phyloP scores from a whole-genome alignment of 2,888 invertebrate species.

The Andrena hattorfiana region DNA sequence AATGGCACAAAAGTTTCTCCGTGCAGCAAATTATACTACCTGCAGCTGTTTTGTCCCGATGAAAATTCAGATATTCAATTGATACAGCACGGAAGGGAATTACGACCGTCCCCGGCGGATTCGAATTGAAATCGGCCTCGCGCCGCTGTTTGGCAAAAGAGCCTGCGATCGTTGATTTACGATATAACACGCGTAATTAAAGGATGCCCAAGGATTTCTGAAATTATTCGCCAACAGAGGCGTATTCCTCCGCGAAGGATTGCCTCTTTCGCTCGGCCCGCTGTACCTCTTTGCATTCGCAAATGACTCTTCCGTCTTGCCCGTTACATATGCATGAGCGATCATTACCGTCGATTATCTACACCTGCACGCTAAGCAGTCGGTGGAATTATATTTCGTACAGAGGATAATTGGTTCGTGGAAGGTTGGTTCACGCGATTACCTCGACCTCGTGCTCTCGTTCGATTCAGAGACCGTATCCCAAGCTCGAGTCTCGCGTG shows the following conservation, averaged over 20 bases:
- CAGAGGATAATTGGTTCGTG: slow-evolving; percentile 49
- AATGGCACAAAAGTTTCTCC: background rate
- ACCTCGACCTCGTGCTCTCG: background rate
- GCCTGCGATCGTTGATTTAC: background rate
- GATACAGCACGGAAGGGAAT: background rate
- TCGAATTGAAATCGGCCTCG: slow-evolving; percentile 15
- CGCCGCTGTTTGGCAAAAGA: background rate
- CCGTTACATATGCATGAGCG: slow-evolving; percentile 39
- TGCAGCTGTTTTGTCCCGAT: background rate
- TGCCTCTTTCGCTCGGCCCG: background rate
- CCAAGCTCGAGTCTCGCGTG: background rate
- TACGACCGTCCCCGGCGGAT: background rate
- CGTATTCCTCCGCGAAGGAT: slow-evolving; percentile 20
- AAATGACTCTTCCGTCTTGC: slow-evolving; percentile 44
- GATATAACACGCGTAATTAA: slow-evolving; percentile 16
- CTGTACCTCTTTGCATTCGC: slow-evolving; percentile 14
- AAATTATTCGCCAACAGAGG: slow-evolving; percentile 19
- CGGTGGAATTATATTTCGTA: slow-evolving; percentile 43
- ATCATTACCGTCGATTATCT: slow-evolving; percentile 53
- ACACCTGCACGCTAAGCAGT: slow-evolving; percentile 28
- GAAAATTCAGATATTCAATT: background rate
- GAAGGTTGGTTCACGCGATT: slow-evolving; percentile 34
- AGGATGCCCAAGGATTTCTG: slow-evolving; percentile 5
- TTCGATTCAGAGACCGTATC: background rate
- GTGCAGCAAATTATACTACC: background rate